Base-by-base conservation (phyloP, 37 sponge, comb jelly and placozoan genomes). In the Dysidea cf. avara region DNA sequence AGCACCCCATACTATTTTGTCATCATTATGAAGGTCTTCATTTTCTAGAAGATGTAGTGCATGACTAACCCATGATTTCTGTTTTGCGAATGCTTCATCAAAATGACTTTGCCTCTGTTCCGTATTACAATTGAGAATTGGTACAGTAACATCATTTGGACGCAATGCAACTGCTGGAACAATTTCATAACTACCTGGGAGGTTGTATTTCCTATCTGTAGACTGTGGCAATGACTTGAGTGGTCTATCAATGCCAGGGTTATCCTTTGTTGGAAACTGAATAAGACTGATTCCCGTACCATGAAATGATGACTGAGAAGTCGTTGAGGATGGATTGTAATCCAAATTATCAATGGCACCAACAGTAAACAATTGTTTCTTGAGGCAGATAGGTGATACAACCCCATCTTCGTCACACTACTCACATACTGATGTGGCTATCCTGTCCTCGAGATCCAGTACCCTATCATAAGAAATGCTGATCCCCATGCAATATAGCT, bases 401-500 rank as follows among this genome's bases (percentile, higher is more conserved):
- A 74, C 63, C 18, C 48, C 64, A 62, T 74, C 75, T 61, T 74
- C 63, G n/a, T 18, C 40, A 61, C 60, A 74, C 25, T 36, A 31
- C 49, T 74, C 75, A 74, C 63, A 74, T 14, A 46, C 46, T 31
- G 75, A 33, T 47, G 63, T 74, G 61, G 75, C 75, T 39, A 74
- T n/a, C n/a, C n/a, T n/a, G n/a, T n/a, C n/a, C n/a, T n/a, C n/a
- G n/a, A n/a, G n/a, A n/a, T n/a, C n/a, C n/a, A n/a, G n/a, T n/a
- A n/a, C n/a, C n/a, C n/a, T n/a, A n/a, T n/a, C n/a, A n/a, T n/a
- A n/a, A n/a, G n/a, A n/a, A n/a, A n/a, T n/a, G n/a, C n/a, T n/a
- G n/a, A n/a, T n/a, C n/a, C n/a, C n/a, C n/a, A n/a, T 74, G 24
- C 49, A 63, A 60, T 61, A 39, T 39, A 74, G 25, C 39, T 61